A percentile compares a stretch with the other conserved stretches of the same genome.
These are phyloP conservation scores for Melieria omissa DNA, from an alignment of 2,888 invertebrate species.

Conservation along the genomic window DNA sequence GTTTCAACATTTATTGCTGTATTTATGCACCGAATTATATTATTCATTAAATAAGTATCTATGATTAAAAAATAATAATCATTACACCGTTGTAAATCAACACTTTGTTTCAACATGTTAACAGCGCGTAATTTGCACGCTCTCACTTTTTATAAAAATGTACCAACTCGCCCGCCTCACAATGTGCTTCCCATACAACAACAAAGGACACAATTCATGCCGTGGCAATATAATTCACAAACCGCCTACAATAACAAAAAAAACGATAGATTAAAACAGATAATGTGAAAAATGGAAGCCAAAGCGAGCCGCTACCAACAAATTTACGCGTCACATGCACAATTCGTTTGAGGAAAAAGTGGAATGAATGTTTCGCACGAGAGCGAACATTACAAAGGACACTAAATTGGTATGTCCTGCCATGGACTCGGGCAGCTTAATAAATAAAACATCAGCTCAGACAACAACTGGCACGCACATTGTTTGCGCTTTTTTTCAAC, in stretches of 20 bases:
- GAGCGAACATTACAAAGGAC: conserved; percentile 55
- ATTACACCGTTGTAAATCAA: no score
- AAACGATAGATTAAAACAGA: conserved; percentile 13
- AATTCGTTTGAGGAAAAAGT: conserved; percentile 37
- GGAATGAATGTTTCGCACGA: conserved; percentile 60
- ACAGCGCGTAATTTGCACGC: no score
- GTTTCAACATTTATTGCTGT: no score
- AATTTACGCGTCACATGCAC: conserved; percentile 40
- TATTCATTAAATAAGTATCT: no score
- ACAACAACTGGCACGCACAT: conserved; percentile 39
- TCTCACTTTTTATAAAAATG: not conserved
- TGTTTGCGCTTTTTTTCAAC: not conserved
- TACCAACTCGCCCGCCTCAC: not conserved
- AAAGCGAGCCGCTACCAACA: conserved; percentile 40
- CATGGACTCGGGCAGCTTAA: conserved; percentile 20
- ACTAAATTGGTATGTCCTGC: conserved; percentile 59
- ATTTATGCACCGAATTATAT: no score
- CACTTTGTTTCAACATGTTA: no score
- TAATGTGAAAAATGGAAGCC: conserved; percentile 29
- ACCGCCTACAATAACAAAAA: not conserved
- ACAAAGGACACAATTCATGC: conserved; percentile 31
- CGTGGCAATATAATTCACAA: not conserved
- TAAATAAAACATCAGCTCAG: conserved; percentile 34
- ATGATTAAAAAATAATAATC: no score
- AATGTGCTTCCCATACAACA: conserved; percentile 9